Evolutionary conservation across 2,797 vertebrate species (phyloP), one percentile per base, ranked within the genome.

Genomic region (Crocodylus rhombifer): DNA sequence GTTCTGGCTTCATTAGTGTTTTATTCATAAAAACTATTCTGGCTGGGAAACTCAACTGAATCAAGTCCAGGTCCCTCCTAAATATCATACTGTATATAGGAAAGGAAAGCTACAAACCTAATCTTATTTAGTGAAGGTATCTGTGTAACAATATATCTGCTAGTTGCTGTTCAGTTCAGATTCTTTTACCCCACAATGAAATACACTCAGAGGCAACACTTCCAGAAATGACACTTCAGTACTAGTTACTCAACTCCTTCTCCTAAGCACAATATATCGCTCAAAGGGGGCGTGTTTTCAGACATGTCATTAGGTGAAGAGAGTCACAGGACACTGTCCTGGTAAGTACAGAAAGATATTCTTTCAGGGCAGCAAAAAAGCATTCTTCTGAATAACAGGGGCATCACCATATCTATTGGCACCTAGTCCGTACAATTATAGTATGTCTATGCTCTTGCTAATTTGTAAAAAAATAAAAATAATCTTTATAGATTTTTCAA

Each of bases 41-140:
- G 92, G 92, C 76, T 77, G 30, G 91, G 88, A 80, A 93, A 73
- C 7, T 11, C 20, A 87, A 74, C 15, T 91, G 84, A 95, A 94
- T 82, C 4, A 18, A 42, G 92, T 86, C 58, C 25, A 88, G 18
- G 15, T 91, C 77, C 6, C 26, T 75, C 82, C 1, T 1, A 69
- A 62, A 16, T 77, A 89, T 42, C 84, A 30, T 33, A 90, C 15
- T 51, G 14, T 58, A 25, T 36, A 73, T 85, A 76, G 78, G 60
- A 93, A 91, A 17, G 82, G 74, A 63, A 63, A 93, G 63, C 30
- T 85, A 33, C 88, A 67, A 18, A 82, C 21, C 20, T 86, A 67
- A 78, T 78, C 69, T 86, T 75, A 80, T 90, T 90, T 86, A 84
- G 63, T 63, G 67, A 12, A 86, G 87, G 26, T 84, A 21, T 33